Base-by-base conservation (phyloP, 2,797 vertebrate genomes). In the Linurgus olivaceus region DNA sequence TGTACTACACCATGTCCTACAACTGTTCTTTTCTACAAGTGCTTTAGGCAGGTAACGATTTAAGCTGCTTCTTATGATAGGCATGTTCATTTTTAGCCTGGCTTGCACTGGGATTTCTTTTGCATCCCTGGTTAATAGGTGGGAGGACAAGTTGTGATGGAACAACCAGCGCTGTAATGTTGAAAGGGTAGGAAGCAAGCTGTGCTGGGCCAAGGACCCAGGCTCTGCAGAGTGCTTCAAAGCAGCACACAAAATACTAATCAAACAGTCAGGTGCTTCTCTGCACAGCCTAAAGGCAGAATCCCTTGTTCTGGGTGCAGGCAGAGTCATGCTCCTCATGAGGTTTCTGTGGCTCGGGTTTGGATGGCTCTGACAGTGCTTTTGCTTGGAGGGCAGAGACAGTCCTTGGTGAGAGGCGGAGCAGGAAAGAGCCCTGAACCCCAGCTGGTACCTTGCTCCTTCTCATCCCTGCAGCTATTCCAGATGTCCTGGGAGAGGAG, bases 111-210 rank as follows among this genome's bases (percentile, higher is more conserved):
- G 62, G 66, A 71, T 95, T 87, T 59, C 75, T 94, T 91, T 89
- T 91, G 84, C 81, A 80, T 72, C 42, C 75, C 68, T 75, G 25
- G 78, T 79, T 91, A 77, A 68, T 40, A 70, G 90, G 50, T 92
- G 72, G 79, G 79, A 89, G 66, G 87, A 80, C 81, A 77, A 68
- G 42, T 48, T 91, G 91, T 58, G 66, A 90, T 74, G 73, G 92
- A 95, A 92, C 75, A 83, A 47, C 75, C 47, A 21, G 81, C 73
- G 89, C 7, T 17, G 72, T 29, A 52, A 73, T 9, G 71, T 81
- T 85, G 85, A 87, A 94, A 92, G 74, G 71, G 48, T 58, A 87
- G 83, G 67, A 85, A 76, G 67, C 95, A 93, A 88, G 84, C 96
- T 93, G 93, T 94, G 93, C 95, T 85, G 81, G 84, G 89, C 91